phyloP scores from a whole-genome alignment of 2,888 invertebrate species.

The Pediacus dermestoides region DNA sequence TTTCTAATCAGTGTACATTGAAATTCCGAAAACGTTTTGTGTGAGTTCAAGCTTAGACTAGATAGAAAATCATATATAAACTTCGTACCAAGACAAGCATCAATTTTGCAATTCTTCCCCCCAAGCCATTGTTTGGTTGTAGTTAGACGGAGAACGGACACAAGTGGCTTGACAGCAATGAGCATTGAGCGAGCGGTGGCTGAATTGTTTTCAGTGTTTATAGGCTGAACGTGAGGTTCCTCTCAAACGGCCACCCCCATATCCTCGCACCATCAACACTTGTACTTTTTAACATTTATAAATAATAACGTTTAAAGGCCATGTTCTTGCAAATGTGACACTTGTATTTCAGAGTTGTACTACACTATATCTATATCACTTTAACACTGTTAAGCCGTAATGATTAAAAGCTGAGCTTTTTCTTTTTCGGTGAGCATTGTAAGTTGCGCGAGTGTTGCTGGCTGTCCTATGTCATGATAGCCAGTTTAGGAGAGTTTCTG shows the following conservation, averaged over 20 bases:
- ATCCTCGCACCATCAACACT: slow-evolving; percentile 35
- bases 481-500: slow-evolving; percentile 49
- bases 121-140: slow-evolving; percentile 3
- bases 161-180: not conserved
- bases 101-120: slow-evolving; percentile 20
- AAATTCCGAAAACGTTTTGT: slow-evolving; percentile 44
- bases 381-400: slow-evolving; percentile 42
- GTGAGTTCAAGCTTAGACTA: slow-evolving; percentile 46
- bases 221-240: slow-evolving; percentile 33
- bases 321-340: slow-evolving; percentile 50
- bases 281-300: slow-evolving; percentile 34
- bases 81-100: slow-evolving; percentile 2
- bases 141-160: slow-evolving; percentile 4
- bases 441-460: slow-evolving; percentile 50
- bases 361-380: slow-evolving; percentile 32
- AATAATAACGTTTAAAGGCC: slow-evolving; percentile 46
- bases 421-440: slow-evolving; percentile 46
- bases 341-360: slow-evolving; percentile 41
- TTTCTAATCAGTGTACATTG: slow-evolving; percentile 48
- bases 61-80: slow-evolving; percentile 26
- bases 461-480: slow-evolving; percentile 46
- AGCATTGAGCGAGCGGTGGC: slow-evolving; percentile 19
- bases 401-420: slow-evolving; percentile 52
- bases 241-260: slow-evolving; percentile 26
- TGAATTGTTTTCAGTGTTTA: slow-evolving; percentile 34